These are phyloP conservation scores for Leptocoma aspasia DNA, from an alignment of 2,113 vertebrate genomes.

Conservation along the genomic window DNA sequence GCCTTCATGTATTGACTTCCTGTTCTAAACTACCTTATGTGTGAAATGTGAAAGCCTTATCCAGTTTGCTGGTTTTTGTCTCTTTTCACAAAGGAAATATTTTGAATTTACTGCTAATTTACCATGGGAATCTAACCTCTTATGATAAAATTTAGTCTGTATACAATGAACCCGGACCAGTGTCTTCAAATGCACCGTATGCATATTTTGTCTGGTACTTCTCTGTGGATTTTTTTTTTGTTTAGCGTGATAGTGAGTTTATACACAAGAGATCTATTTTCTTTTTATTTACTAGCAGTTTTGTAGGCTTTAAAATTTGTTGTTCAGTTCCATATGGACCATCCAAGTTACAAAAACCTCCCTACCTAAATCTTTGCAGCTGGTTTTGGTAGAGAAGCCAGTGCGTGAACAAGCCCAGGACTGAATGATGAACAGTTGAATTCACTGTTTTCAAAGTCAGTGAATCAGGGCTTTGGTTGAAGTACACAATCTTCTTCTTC, in stretches of 20 bases:
- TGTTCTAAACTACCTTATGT: background rate
- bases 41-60: background rate
- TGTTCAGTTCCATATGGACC: background rate
- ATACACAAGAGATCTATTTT: background rate
- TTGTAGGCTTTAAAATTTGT: background rate
- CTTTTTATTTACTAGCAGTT: background rate
- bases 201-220: background rate
- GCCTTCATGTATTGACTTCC: background rate
- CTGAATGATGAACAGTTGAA: background rate
- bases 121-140: background rate
- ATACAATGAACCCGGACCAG: background rate
- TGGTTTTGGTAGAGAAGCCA: background rate
- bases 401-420: background rate
- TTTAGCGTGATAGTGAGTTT: background rate
- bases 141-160: background rate
- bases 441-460: background rate
- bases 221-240: rapidly evolving
- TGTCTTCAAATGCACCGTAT: background rate
- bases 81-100: background rate
- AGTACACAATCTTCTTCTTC: background rate
- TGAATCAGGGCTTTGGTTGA: background rate
- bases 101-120: background rate
- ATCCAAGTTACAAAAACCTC: background rate
- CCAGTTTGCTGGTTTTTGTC: background rate
- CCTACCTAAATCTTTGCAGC: background rate